phyloP scores from a whole-genome alignment of 1,140 invertebrate species.

The Coelopa frigida region DNA sequence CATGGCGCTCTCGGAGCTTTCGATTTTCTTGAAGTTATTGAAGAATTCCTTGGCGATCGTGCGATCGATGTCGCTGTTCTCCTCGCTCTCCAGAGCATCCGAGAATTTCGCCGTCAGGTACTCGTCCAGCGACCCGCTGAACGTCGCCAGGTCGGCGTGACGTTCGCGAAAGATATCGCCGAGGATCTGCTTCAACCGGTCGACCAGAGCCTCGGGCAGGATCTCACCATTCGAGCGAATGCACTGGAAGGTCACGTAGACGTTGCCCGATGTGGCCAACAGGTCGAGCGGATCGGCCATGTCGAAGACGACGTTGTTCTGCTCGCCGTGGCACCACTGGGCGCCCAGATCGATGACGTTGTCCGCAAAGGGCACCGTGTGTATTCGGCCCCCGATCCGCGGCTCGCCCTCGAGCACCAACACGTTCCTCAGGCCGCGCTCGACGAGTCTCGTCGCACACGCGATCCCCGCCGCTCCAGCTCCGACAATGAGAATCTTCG shows the following conservation, averaged over 20 bases:
- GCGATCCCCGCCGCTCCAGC: constrained; percentile 51
- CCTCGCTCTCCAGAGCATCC: constrained; percentile 8
- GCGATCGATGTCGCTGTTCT: constrained; percentile 9
- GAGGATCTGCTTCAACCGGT: constrained; percentile 5
- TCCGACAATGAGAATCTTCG: constrained; percentile 48
- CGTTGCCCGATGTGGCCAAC: constrained; percentile 19
- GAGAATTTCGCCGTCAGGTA: constrained; percentile 19
- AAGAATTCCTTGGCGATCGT: constrained; percentile 40
- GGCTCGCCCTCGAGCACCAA: constrained; percentile 56
- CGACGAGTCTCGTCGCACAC: constrained; percentile 47
- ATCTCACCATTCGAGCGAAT: constrained; percentile 27
- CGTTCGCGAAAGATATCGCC: constrained; percentile 4
- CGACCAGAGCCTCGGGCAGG: constrained; percentile 11
- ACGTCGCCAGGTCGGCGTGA: constrained; percentile 19
- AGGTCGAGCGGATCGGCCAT: constrained; percentile 47
- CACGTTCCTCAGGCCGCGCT: constrained; percentile 43
- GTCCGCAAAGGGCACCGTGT: constrained; percentile 50
- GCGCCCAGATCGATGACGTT: constrained; percentile 67
- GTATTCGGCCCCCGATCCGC: constrained; percentile 60
- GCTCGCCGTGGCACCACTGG: constrained; percentile 66
- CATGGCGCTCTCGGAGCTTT: constrained; percentile 48
- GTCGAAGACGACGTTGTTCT: constrained; percentile 58
- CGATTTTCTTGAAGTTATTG: constrained; percentile 48
- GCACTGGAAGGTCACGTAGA: constrained; percentile 23
- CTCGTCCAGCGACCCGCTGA: constrained; percentile 36